A percentile compares a stretch with the other conserved stretches of the same genome.
These are phyloP conservation scores for Phrynosoma blainvillii DNA, from an alignment of 2,113 vertebrate genomes.

Conservation along the genomic window DNA sequence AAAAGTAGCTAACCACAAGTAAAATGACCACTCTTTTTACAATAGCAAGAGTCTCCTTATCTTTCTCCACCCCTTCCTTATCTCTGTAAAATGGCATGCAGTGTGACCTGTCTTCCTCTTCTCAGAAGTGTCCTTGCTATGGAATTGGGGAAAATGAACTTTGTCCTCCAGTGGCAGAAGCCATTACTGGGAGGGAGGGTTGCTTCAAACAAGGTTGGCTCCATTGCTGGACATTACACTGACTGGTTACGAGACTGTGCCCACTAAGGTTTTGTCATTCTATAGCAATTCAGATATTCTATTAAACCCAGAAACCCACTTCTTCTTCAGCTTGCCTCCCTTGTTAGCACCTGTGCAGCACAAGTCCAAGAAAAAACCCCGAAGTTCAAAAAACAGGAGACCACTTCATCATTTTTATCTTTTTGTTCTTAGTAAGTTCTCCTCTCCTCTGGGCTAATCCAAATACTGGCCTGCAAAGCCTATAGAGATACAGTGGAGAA, in stretches of 20 bases:
- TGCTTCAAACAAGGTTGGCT: neutral
- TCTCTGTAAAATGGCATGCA: neutral
- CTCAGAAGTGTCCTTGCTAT: neutral
- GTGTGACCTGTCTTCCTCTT: neutral
- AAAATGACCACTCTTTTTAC: neutral
- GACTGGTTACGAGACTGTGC: neutral
- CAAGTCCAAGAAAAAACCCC: neutral
- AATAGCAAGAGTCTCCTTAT: neutral
- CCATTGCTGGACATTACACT: too few species aligned
- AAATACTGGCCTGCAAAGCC: too few species aligned
- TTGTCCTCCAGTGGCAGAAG: neutral
- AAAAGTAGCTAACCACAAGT: too few species aligned
- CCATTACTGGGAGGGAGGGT: too few species aligned
- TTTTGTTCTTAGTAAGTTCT: too few species aligned
- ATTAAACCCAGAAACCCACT: too few species aligned
- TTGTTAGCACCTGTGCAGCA: neutral
- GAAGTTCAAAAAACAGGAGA: too few species aligned
- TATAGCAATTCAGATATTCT: too few species aligned
- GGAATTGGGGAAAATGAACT: neutral
- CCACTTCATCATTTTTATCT: too few species aligned
- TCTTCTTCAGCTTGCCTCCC: neutral
- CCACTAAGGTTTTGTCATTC: too few species aligned
- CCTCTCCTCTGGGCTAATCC: too few species aligned
- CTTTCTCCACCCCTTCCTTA: neutral
- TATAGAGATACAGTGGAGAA: too few species aligned